These are phyloP conservation scores for Trichechus manatus DNA, from an alignment of 2,113 vertebrate species.

Conservation along the genomic window DNA sequence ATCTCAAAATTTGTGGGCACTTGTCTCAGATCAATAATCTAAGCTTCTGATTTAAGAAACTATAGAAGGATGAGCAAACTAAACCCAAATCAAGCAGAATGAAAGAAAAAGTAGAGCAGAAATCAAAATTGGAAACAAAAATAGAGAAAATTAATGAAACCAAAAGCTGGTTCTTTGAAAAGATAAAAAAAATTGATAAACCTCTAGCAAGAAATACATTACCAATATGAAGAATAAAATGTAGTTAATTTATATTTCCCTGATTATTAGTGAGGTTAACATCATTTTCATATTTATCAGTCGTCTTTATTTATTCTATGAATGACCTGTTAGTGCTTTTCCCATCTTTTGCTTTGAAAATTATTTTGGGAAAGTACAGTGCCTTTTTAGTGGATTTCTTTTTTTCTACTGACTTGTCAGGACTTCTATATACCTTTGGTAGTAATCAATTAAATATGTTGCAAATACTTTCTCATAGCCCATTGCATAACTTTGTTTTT, in stretches of 20 bases:
- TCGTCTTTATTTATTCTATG: background rate
- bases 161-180: background rate
- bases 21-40: no score
- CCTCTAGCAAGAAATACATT: background rate
- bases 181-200: background rate
- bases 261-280: background rate
- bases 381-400: background rate
- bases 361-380: background rate
- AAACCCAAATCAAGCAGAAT: background rate
- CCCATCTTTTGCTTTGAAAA: background rate
- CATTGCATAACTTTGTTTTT: background rate
- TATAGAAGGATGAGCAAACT: background rate
- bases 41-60: no score
- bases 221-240: background rate
- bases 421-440: background rate
- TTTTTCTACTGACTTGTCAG: background rate
- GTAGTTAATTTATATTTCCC: background rate
- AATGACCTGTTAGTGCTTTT: background rate
- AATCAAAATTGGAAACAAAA: background rate
- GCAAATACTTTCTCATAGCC: background rate
- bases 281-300: background rate
- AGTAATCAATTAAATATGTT: background rate
- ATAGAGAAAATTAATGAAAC: background rate
- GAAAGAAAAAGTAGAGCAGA: background rate
- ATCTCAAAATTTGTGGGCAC: no score